These are phyloP conservation scores for Galbula dea DNA, from an alignment of 2,113 vertebrate genomes.

Conservation along the genomic window DNA sequence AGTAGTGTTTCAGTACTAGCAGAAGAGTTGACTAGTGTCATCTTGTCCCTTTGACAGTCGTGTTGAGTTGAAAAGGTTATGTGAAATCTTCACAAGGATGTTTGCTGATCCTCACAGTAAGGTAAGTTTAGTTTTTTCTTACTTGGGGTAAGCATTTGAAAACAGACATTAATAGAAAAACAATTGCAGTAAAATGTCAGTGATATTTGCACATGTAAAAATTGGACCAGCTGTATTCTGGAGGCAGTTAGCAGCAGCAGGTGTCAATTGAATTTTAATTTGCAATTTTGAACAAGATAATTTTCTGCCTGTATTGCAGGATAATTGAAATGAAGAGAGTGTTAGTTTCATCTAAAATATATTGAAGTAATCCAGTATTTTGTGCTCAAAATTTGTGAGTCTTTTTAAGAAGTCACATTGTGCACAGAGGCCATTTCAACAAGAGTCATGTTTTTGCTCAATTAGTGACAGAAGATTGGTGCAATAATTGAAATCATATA, in stretches of 20 bases:
- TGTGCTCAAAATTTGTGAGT: background rate
- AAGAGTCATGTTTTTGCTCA: background rate
- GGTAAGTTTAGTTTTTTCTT: constrained; percentile 77
- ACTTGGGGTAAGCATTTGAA: background rate
- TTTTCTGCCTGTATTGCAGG: background rate
- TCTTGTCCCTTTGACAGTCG: constrained; percentile 80
- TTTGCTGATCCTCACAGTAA: constrained; percentile 99
- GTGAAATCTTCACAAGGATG: constrained; percentile 99
- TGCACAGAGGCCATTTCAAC: background rate
- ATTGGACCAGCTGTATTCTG: background rate
- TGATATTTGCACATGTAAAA: background rate
- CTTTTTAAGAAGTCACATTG: background rate
- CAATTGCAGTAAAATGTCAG: background rate
- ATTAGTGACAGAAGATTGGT: background rate
- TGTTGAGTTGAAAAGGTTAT: constrained; percentile 95
- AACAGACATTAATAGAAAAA: background rate
- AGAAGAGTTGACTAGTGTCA: background rate
- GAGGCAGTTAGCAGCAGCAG: background rate
- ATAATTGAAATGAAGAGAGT: background rate
- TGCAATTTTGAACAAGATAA: background rate
- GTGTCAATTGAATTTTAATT: background rate
- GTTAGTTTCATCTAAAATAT: background rate
- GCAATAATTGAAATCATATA: background rate
- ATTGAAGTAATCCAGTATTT: background rate
- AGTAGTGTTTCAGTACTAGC: background rate